Evolutionary conservation across 2,113 vertebrate genomes (phyloP).

Genomic region (Falco punctatus): DNA sequence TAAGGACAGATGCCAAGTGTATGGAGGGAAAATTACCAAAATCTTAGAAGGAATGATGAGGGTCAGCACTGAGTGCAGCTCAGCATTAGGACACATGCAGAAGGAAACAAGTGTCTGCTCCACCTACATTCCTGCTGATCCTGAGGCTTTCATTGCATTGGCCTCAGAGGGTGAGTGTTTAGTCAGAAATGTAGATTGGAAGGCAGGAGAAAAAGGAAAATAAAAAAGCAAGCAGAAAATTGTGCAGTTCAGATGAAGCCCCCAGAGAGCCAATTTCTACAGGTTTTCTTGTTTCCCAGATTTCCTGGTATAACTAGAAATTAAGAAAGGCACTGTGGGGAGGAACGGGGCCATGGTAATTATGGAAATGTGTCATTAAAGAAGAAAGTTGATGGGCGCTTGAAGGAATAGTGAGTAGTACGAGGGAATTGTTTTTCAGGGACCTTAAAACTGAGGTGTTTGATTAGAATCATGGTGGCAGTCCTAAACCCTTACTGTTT

Average conservation of each 20-base stretch:
- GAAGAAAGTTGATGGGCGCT: not conserved
- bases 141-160: not conserved
- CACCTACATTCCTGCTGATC: not conserved
- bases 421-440: not conserved
- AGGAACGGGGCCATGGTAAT: not conserved
- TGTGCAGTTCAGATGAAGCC: not conserved
- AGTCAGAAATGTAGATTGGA: not conserved
- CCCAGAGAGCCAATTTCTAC: not conserved
- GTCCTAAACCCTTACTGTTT: not conserved
- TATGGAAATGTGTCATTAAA: not conserved
- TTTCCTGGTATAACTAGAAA: slow-evolving; percentile 13
- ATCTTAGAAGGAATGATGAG: not conserved
- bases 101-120: not conserved
- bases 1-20: not conserved
- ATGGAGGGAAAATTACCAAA: not conserved
- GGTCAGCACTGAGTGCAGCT: rapidly evolving
- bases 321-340: not conserved
- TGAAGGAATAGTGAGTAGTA: not conserved
- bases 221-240: not conserved
- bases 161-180: not conserved
- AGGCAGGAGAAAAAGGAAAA: not conserved
- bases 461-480: not conserved
- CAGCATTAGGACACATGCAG: not conserved
- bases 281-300: not conserved
- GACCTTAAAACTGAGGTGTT: not conserved